phyloP scores from a whole-genome alignment of 53 echinoderm and acorn worm genomes.

The Antedon mediterranea region DNA sequence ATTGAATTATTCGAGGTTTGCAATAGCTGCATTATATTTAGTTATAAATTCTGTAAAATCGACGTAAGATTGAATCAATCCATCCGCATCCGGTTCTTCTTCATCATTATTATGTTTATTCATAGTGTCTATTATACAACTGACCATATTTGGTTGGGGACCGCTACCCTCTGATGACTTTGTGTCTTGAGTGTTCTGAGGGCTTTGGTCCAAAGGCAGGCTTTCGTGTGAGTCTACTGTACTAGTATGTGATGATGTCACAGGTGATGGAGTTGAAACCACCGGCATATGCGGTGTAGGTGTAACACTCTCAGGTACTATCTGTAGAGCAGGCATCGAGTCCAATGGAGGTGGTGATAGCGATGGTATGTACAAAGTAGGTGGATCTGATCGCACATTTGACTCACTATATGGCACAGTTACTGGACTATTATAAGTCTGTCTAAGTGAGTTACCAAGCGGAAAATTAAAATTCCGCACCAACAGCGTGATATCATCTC shows the following conservation, averaged over 20 bases:
- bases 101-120: neutral
- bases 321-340: conserved; percentile 3
- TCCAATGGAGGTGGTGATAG: conserved; percentile 16
- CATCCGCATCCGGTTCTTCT: conserved; percentile 38
- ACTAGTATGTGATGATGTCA: conserved; percentile 9
- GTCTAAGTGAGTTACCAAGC: conserved; percentile 19
- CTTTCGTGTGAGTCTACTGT: neutral
- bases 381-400: conserved; percentile 2
- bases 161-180: neutral
- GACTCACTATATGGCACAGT: conserved; percentile 30
- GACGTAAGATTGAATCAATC: conserved; percentile 62
- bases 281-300: neutral
- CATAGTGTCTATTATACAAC: conserved; percentile 8
- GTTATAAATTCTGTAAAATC: conserved; percentile 71
- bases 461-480: conserved; percentile 75
- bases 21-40: neutral
- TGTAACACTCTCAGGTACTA: conserved; percentile 4
- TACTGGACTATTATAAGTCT: neutral
- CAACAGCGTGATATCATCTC: conserved; percentile 85
- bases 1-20: neutral
- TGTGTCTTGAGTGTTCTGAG: neutral
- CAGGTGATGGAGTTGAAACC: conserved; percentile 7
- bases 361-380: conserved; percentile 7
- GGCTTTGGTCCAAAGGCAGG: neutral
- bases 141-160: neutral